Percentiles rank a stretch among this genome's conserved stretches.
These are phyloP conservation scores for Gymnoscopelus braueri DNA, from an alignment of 2,797 vertebrate genomes.

Conservation along the genomic window DNA sequence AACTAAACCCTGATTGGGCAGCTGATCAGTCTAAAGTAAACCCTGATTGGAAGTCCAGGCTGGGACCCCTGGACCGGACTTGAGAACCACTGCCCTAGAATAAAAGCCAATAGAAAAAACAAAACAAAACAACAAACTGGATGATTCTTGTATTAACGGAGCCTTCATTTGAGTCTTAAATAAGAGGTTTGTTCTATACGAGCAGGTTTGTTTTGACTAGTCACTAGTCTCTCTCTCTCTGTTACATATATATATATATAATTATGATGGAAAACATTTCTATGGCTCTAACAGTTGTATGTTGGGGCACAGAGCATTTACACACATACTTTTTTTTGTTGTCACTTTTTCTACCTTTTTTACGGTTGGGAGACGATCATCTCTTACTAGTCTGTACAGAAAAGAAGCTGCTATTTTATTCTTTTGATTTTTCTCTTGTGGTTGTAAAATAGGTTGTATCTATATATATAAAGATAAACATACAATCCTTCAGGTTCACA, in stretches of 20 bases:
- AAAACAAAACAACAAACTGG: constrained; percentile 3
- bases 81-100: too few relatives aligned
- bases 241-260: too few relatives aligned
- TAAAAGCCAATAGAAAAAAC: background rate
- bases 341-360: constrained; percentile 98
- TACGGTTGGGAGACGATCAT: constrained; percentile 93
- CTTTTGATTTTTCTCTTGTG: constrained; percentile 89
- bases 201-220: constrained; percentile 77
- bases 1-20: too few relatives aligned
- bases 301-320: constrained; percentile 89
- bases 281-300: constrained; percentile 86
- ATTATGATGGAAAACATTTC: too few relatives aligned
- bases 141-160: constrained; percentile 1
- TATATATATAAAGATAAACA: constrained; percentile 54
- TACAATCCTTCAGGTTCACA: constrained; percentile 90
- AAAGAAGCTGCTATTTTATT: constrained; percentile 97
- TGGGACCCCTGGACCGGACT: too few relatives aligned
- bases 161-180: background rate
- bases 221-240: constrained; percentile 50
- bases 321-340: constrained; percentile 88
- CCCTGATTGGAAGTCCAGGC: too few relatives aligned
- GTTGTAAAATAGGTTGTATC: constrained; percentile 95
- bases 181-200: constrained; percentile 53
- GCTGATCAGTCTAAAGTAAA: too few relatives aligned
- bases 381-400: constrained; percentile 92